Conservation (phyloP, 2,888 invertebrate species). For the Agrochola litura region DNA sequence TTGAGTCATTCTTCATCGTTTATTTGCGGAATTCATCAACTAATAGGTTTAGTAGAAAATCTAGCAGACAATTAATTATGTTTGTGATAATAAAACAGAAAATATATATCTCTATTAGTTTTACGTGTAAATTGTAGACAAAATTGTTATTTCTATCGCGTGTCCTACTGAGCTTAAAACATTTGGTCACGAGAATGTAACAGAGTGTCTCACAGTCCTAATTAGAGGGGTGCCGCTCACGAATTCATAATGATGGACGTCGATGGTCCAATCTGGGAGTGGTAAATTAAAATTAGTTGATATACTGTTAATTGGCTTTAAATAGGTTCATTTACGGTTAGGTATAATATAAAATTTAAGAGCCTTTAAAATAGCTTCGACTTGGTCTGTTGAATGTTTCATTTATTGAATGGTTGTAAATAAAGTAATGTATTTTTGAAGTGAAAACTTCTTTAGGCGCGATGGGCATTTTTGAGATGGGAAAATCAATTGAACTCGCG, state of each 20-base stretch:
- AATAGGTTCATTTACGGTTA: slow-evolving; percentile 34
- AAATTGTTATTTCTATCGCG: slow-evolving; percentile 40
- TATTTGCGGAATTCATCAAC: slow-evolving; percentile 28
- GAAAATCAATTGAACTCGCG: no score
- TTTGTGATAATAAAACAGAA: slow-evolving; percentile 44
- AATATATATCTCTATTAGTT: slow-evolving; percentile 49
- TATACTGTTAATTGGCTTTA: slow-evolving; percentile 57
- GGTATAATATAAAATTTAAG: slow-evolving; percentile 10
- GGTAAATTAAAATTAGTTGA: slow-evolving; percentile 62
- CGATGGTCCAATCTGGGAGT: slow-evolving; percentile 63
- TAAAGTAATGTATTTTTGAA: not conserved
- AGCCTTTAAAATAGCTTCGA: not conserved
- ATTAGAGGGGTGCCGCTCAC: slow-evolving; percentile 82
- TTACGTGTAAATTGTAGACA: slow-evolving; percentile 34
- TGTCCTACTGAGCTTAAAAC: slow-evolving; percentile 56
- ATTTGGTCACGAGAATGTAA: slow-evolving; percentile 62
- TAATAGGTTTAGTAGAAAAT: slow-evolving; percentile 27
- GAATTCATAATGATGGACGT: slow-evolving; percentile 80
- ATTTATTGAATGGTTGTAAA: not conserved
- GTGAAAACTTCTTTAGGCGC: no score
- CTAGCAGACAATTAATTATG: slow-evolving; percentile 40
- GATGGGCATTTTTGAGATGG: no score
- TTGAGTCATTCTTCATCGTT: slow-evolving; percentile 49
- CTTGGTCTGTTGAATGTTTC: slow-evolving; percentile 3
- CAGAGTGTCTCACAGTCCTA: slow-evolving; percentile 69